Conservation (phyloP, 2,888 invertebrate genomes). For the Polyommatus iphigenia region DNA sequence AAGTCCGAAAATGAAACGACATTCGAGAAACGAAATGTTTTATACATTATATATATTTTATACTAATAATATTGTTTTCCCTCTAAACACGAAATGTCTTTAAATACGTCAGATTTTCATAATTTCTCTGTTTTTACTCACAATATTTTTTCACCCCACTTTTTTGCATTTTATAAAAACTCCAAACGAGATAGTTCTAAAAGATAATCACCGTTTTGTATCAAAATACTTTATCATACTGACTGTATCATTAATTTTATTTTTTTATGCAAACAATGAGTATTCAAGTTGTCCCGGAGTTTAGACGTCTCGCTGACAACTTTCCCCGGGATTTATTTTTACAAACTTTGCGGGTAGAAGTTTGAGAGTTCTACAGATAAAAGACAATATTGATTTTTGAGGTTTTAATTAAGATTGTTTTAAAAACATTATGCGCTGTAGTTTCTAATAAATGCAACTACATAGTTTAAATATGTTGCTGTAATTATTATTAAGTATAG, state of each 20-base stretch:
- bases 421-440: not conserved
- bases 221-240: slow-evolving; percentile 21
- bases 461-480: too few species aligned
- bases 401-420: not conserved
- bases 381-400: not conserved
- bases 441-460: not conserved
- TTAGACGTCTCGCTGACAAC: slow-evolving; percentile 33
- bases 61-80: too few species aligned
- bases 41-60: not conserved
- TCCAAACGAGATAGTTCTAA: not conserved
- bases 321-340: slow-evolving; percentile 29
- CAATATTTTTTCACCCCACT: not conserved
- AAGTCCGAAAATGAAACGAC: not conserved
- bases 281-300: slow-evolving; percentile 28
- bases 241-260: slow-evolving; percentile 24
- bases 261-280: slow-evolving; percentile 30
- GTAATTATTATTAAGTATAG: too few species aligned
- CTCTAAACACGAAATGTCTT: not conserved
- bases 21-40: not conserved
- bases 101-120: not conserved
- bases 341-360: slow-evolving; percentile 29
- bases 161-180: not conserved
- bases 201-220: not conserved
- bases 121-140: too few species aligned
- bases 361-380: not conserved